A percentile compares a stretch with the other conserved stretches of the same genome.
phyloP scores from a whole-genome alignment of 2,113 vertebrate genomes.

The Calypte anna region DNA sequence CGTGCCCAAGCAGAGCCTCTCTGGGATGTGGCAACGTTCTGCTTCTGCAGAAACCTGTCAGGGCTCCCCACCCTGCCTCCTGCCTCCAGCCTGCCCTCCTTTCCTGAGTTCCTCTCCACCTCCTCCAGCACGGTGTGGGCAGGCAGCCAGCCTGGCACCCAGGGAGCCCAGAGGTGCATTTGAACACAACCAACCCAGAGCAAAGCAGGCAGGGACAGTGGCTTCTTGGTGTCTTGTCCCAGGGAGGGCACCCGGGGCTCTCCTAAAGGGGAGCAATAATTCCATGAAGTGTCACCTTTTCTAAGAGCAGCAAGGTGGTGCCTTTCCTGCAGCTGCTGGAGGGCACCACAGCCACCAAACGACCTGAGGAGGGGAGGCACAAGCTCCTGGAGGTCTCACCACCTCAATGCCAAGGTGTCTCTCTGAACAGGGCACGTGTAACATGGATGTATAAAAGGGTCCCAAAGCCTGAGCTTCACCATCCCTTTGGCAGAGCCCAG shows the following conservation, averaged over 20 bases:
- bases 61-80: background rate
- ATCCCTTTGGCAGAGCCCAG: background rate
- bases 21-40: background rate
- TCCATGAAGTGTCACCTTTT: background rate
- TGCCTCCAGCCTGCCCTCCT: background rate
- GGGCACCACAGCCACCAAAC: accelerated
- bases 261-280: accelerated
- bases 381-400: background rate
- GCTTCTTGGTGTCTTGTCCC: background rate
- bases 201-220: background rate
- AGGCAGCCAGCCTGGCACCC: accelerated
- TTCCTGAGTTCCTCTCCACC: background rate
- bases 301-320: background rate
- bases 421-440: background rate
- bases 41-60: background rate
- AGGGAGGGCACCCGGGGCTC: background rate
- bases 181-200: background rate
- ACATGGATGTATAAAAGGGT: accelerated
- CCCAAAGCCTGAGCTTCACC: background rate
- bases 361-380: background rate
- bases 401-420: background rate
- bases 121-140: accelerated
- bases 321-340: background rate
- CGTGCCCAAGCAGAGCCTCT: background rate
- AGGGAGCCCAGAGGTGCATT: background rate